A percentile compares a stretch with the other conserved stretches of the same genome.
phyloP scores from a whole-genome alignment of 2,888 invertebrate species.

The Cataglyphis livida region DNA sequence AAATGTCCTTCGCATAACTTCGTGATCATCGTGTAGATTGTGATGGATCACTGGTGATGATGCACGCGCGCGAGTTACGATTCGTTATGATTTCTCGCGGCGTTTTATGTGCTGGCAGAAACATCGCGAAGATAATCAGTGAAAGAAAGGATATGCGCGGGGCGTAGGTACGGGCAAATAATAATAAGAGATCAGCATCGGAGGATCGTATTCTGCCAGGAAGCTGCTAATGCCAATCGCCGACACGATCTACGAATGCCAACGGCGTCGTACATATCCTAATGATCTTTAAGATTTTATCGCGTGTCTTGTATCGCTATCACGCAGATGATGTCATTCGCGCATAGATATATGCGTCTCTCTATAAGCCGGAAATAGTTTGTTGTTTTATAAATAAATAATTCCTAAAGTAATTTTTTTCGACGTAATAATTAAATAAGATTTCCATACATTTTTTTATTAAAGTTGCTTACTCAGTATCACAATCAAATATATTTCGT shows the following conservation, averaged over 20 bases:
- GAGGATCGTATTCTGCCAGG: conserved; percentile 46
- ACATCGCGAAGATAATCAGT: conserved; percentile 66
- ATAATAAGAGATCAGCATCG: conserved; percentile 42
- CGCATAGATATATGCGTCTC: not conserved
- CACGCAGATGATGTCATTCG: conserved; percentile 50
- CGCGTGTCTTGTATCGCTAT: conserved; percentile 42
- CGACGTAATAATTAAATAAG: not conserved
- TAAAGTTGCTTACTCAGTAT: not conserved
- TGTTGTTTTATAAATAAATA: conserved; percentile 8
- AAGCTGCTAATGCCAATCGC: conserved; percentile 59
- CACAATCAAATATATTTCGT: not conserved
- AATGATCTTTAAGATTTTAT: conserved; percentile 59
- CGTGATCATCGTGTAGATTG: conserved; percentile 75
- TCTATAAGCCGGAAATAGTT: not conserved
- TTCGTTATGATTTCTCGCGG: conserved; percentile 77
- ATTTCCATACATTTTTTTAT: not conserved
- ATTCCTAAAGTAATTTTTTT: not conserved
- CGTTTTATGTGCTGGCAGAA: conserved; percentile 62
- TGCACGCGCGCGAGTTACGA: conserved; percentile 71
- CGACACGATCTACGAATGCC: conserved; percentile 58
- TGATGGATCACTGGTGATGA: conserved; percentile 77
- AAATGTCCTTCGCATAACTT: conserved; percentile 79
- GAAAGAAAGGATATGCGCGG: conserved; percentile 60
- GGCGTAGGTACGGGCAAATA: conserved; percentile 44
- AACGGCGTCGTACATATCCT: conserved; percentile 32